Conservation (phyloP, 2,113 vertebrate species). For the Carassius auratus region DNA sequence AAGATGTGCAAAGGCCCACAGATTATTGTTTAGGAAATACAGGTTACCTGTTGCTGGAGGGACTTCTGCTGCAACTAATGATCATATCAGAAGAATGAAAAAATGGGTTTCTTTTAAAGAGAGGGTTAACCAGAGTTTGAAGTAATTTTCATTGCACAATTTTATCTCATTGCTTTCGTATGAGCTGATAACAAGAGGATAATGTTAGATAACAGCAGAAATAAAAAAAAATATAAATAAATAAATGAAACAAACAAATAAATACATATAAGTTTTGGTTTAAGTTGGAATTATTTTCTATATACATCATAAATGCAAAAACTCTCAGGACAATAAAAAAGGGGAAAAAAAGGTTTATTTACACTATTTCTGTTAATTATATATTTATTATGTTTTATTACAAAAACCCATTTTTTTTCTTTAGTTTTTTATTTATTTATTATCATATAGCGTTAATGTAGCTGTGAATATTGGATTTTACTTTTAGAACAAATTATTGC, state of each 20-base stretch:
- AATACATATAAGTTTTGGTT: too few species aligned
- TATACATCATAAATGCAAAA: too few species aligned
- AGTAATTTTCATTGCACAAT: not conserved
- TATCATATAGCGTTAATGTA: not conserved
- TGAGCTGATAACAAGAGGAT: not conserved
- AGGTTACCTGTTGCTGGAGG: not conserved
- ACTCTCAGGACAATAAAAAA: too few species aligned
- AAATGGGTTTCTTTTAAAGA: not conserved
- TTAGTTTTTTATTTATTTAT: not conserved
- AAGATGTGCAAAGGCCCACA: conserved; percentile 4
- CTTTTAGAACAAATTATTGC: not conserved
- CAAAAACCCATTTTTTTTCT: too few species aligned
- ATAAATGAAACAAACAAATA: too few species aligned
- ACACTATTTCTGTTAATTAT: too few species aligned
- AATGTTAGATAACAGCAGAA: not conserved
- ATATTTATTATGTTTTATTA: too few species aligned
- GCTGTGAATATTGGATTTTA: not conserved
- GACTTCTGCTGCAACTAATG: not conserved
- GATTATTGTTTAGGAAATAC: conserved; percentile 27
- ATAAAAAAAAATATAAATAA: not conserved
- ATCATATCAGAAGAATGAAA: not conserved
- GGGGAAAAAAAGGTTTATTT: too few species aligned
- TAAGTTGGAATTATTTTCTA: too few species aligned
- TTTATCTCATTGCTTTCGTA: not conserved
- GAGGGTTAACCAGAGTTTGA: not conserved